phyloP scores from a whole-genome alignment of 2,113 vertebrate species.

The Heterochromis multidens region DNA sequence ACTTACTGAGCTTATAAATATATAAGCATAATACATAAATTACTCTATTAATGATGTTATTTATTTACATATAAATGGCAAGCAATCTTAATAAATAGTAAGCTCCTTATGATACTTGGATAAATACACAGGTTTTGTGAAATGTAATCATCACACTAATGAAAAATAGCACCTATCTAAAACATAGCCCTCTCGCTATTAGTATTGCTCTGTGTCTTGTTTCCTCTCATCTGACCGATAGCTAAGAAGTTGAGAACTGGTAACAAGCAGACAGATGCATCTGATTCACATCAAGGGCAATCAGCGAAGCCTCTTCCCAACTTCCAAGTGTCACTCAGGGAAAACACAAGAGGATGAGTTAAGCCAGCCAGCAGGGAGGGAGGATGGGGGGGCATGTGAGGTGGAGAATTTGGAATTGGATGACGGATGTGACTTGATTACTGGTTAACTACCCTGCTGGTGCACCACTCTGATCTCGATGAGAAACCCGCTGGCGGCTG shows the following conservation, averaged over 20 bases:
- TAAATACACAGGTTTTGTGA: not conserved
- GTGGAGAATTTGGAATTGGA: conserved; percentile 59
- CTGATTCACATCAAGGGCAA: conserved; percentile 66
- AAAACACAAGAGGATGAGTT: conserved; percentile 45
- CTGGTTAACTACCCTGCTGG: conserved; percentile 60
- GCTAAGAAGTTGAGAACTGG: conserved; percentile 28
- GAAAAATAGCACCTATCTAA: not conserved
- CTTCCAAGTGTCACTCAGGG: conserved; percentile 52
- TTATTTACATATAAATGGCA: not conserved
- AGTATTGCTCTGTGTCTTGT: not conserved
- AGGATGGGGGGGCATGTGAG: not conserved
- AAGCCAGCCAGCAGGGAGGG: conserved; percentile 12
- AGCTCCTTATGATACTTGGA: not conserved
- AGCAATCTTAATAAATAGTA: not conserved
- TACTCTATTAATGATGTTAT: not conserved
- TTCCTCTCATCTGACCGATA: not conserved
- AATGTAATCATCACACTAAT: not conserved
- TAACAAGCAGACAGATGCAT: conserved; percentile 39
- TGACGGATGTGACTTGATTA: conserved; percentile 71
- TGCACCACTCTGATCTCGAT: conserved; percentile 43
- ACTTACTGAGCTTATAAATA: too few relatives aligned
- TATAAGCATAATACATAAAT: not conserved
- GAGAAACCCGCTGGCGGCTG: conserved; percentile 38
- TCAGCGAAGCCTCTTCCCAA: conserved; percentile 45
- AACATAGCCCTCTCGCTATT: not conserved